Conservation (phyloP, 2,797 vertebrate species). For the Semaprochilodus insignis region DNA sequence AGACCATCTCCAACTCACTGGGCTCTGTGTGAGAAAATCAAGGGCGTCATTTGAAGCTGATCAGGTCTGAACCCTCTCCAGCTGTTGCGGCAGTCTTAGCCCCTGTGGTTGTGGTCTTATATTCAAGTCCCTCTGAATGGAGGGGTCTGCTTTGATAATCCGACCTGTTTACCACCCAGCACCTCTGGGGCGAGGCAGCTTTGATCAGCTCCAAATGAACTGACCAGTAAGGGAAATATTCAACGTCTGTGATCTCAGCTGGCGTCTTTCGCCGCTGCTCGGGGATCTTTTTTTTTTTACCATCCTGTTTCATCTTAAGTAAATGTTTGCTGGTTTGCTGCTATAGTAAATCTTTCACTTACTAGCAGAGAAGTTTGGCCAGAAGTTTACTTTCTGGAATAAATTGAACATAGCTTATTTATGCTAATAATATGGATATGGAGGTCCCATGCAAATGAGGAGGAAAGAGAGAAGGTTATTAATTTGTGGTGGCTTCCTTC, state of each 20-base stretch:
- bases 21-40: constrained; percentile 26
- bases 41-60: constrained; percentile 41
- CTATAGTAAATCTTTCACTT: constrained; percentile 37
- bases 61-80: constrained; percentile 51
- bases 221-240: constrained; percentile 82
- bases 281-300: constrained; percentile 21
- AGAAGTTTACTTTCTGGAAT: constrained; percentile 33
- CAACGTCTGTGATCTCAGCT: constrained; percentile 76
- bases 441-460: constrained; percentile 27
- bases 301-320: constrained; percentile 46
- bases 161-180: constrained; percentile 76
- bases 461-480: constrained; percentile 26
- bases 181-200: constrained; percentile 73
- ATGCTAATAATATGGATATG: constrained; percentile 43
- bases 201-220: constrained; percentile 80
- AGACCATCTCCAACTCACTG: constrained; percentile 27
- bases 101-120: constrained; percentile 72
- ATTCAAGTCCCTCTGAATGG: constrained; percentile 66
- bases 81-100: constrained; percentile 31
- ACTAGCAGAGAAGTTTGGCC: constrained; percentile 22
- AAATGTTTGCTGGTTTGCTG: constrained; percentile 45
- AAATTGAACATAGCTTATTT: constrained; percentile 26
- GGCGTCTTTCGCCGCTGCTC: constrained; percentile 38
- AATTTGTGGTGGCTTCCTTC: constrained; percentile 20
- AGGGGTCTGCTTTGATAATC: constrained; percentile 80